These are phyloP conservation scores for Atherinosoma microstoma DNA, from an alignment of 2,797 vertebrate species.

Conservation along the genomic window DNA sequence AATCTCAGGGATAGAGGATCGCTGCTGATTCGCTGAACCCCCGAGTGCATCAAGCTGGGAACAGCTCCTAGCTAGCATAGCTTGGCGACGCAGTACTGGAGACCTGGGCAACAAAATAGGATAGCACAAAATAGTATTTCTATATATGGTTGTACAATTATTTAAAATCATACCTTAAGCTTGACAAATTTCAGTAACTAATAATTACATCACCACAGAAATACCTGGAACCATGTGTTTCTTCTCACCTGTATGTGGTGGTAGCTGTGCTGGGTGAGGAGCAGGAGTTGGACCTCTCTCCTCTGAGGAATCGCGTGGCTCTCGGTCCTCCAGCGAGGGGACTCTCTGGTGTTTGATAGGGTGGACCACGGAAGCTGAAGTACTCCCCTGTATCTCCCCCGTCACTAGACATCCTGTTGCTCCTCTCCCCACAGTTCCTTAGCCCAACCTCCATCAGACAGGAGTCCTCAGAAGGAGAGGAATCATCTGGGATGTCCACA, in stretches of 20 bases:
- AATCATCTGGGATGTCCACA: constrained; percentile 93
- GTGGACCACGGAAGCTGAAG: constrained; percentile 69
- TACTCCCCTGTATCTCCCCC: constrained; percentile 80
- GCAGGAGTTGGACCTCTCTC: constrained; percentile 94
- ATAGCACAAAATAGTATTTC: neutral
- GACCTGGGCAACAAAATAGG: constrained; percentile 68
- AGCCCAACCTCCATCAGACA: constrained; percentile 90
- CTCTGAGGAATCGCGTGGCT: constrained; percentile 83
- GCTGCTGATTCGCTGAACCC: constrained; percentile 68
- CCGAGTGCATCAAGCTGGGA: constrained; percentile 89
- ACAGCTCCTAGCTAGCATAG: constrained; percentile 89
- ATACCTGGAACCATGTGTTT: neutral
- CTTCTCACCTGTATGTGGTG: constrained; percentile 76
- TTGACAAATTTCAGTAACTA: neutral
- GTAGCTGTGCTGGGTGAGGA: constrained; percentile 88
- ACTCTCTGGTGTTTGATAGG: constrained; percentile 79
- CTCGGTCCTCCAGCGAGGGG: constrained; percentile 84
- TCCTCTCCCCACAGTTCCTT: constrained; percentile 82
- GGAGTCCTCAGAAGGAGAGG: constrained; percentile 95
- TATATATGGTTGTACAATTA: neutral
- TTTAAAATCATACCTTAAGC: neutral
- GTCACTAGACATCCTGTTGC: constrained; percentile 79
- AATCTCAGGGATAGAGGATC: constrained; percentile 72
- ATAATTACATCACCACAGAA: neutral
- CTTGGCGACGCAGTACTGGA: constrained; percentile 81